These are phyloP conservation scores for Drosophila affinis DNA, from an alignment of 2,888 invertebrate genomes.

Conservation along the genomic window DNA sequence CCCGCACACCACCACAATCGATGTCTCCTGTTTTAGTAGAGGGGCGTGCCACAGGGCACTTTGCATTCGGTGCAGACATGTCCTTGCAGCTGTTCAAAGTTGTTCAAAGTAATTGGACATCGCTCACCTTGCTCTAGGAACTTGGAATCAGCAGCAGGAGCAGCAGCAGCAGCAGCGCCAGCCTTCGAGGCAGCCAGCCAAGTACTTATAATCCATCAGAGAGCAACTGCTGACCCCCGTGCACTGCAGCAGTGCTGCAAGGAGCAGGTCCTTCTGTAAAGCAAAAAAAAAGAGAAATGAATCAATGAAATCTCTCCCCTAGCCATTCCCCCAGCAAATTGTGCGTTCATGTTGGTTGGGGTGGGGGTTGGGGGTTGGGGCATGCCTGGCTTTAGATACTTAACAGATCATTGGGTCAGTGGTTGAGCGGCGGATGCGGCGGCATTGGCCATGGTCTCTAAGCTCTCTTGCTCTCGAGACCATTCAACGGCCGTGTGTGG, in stretches of 20 bases:
- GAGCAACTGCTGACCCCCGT: conserved; percentile 24
- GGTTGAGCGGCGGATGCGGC: background rate
- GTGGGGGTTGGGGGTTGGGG: background rate
- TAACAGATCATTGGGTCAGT: conserved; percentile 64
- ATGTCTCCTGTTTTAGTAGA: conserved; percentile 31
- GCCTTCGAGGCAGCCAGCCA: conserved; percentile 7
- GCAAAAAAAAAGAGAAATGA: background rate
- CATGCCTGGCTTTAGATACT: conserved; percentile 47
- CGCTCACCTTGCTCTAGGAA: conserved; percentile 30
- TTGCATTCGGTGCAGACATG: conserved; percentile 46
- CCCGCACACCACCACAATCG: conserved; percentile 11
- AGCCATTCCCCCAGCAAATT: background rate
- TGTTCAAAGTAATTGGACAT: conserved; percentile 45
- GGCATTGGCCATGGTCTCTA: background rate
- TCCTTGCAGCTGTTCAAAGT: conserved; percentile 46
- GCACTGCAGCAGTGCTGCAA: background rate
- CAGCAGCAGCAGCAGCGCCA: background rate
- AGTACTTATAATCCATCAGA: conserved; percentile 38
- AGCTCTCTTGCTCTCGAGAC: background rate
- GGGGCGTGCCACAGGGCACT: conserved; percentile 36
- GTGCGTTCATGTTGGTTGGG: conserved; percentile 10
- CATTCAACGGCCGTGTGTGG: conserved; percentile 10
- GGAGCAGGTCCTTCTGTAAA: background rate
- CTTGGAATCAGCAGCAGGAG: too few species aligned
- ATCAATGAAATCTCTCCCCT: background rate